Evolutionary conservation across 2,113 vertebrate species (phyloP).

Genomic region (Chroicocephalus ridibundus): DNA sequence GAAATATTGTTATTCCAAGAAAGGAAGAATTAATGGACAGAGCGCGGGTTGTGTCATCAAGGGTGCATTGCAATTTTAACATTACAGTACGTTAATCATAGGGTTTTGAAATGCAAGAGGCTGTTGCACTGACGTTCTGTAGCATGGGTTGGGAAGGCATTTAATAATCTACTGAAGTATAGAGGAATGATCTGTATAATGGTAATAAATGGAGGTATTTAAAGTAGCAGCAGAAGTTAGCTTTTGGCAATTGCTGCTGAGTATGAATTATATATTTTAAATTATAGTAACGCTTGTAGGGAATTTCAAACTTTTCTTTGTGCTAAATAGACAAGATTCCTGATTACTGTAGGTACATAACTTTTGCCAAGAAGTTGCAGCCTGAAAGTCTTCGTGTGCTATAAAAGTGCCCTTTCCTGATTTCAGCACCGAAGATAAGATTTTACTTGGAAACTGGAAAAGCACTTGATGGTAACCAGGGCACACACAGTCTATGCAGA

Average conservation of each 20-base stretch:
- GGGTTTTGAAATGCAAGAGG: neutral
- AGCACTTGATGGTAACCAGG: neutral
- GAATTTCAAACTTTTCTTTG: neutral
- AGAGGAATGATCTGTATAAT: neutral
- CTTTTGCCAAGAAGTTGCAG: neutral
- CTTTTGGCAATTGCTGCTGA: neutral
- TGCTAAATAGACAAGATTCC: neutral
- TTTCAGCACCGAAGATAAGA: neutral
- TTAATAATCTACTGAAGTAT: neutral
- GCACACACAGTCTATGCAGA: neutral
- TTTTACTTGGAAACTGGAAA: neutral
- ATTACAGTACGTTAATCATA: neutral
- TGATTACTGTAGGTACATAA: neutral
- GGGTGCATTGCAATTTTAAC: neutral
- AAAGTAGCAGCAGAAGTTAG: neutral
- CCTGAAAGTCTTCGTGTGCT: neutral
- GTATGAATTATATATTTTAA: neutral
- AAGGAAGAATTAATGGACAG: neutral
- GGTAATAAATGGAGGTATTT: neutral
- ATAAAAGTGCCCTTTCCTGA: rapidly evolving
- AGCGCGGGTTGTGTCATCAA: rapidly evolving
- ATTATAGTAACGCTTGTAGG: neutral
- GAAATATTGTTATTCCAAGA: neutral
- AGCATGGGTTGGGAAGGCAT: neutral
- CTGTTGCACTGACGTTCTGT: neutral